These are phyloP conservation scores for Acanthurus lineatus DNA, from an alignment of 2,797 vertebrate species.

Conservation along the genomic window DNA sequence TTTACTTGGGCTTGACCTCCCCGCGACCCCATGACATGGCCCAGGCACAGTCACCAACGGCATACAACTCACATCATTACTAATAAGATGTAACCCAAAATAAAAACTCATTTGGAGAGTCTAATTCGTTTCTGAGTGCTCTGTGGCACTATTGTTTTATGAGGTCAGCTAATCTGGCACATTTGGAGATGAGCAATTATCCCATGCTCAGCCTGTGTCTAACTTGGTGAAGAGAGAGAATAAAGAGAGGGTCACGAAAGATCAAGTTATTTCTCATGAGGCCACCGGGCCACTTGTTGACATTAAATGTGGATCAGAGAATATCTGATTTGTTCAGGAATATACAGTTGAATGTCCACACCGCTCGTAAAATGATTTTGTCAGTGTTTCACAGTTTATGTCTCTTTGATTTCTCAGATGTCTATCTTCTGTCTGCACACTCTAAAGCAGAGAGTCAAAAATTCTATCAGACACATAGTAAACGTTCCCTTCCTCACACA, in stretches of 20 bases:
- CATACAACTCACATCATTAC: conserved; percentile 56
- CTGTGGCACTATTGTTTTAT: conserved; percentile 73
- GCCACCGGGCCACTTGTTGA: conserved; percentile 68
- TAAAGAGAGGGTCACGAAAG: conserved; percentile 47
- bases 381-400: no score
- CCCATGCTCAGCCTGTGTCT: conserved; percentile 51
- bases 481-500: conserved; percentile 3
- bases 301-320: conserved; percentile 53
- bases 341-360: conserved; percentile 13
- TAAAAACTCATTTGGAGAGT: conserved; percentile 75
- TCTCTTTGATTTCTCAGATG: background rate
- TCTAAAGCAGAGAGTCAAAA: background rate
- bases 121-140: conserved; percentile 62
- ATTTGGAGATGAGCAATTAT: conserved; percentile 78
- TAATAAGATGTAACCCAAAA: conserved; percentile 72
- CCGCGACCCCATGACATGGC: conserved; percentile 48
- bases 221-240: conserved; percentile 48
- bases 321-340: conserved; percentile 34
- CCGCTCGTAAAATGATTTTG: conserved; percentile 9
- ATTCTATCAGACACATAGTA: conserved; percentile 1
- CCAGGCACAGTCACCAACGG: conserved; percentile 21
- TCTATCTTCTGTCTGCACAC: no score
- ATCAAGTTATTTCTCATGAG: conserved; percentile 68
- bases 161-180: conserved; percentile 79
- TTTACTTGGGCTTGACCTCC: conserved; percentile 45